These are phyloP conservation scores for Heliconius cydno DNA, from an alignment of 2,888 invertebrate species.

Conservation along the genomic window DNA sequence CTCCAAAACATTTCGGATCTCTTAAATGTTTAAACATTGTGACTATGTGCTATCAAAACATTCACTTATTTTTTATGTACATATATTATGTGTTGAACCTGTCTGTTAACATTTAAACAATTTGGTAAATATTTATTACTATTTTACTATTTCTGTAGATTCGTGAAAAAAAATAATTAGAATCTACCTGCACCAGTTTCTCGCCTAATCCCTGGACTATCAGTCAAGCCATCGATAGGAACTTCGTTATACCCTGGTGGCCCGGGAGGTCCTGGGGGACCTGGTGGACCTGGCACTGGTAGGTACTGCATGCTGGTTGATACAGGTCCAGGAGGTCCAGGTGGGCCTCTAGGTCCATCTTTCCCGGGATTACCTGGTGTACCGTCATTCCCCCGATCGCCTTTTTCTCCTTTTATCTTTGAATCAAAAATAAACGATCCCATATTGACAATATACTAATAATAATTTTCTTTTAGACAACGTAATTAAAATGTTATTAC, in stretches of 20 bases:
- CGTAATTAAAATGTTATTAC: no score
- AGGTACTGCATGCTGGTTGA: constrained; percentile 85
- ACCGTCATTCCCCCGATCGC: constrained; percentile 88
- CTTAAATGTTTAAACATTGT: not conserved
- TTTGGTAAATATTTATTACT: not conserved
- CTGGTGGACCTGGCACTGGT: constrained; percentile 89
- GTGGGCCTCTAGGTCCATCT: constrained; percentile 85
- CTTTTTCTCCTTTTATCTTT: constrained; percentile 85
- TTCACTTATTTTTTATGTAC: not conserved
- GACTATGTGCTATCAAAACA: not conserved
- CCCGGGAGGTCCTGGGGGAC: constrained; percentile 87
- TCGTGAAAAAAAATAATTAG: not conserved
- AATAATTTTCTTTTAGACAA: no score
- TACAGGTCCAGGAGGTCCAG: constrained; percentile 83
- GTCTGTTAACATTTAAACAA: not conserved
- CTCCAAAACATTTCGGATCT: not conserved
- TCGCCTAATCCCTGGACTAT: constrained; percentile 71
- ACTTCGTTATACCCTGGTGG: constrained; percentile 63
- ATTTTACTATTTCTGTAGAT: not conserved
- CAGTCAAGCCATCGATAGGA: constrained; percentile 71
- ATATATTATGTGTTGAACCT: not conserved
- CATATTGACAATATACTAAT: not conserved
- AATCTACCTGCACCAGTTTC: constrained; percentile 64
- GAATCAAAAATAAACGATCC: constrained; percentile 19
- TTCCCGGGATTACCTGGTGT: constrained; percentile 74